Evolutionary conservation across 2,888 invertebrate genomes (phyloP).

Genomic region (Drosophila seclusa): DNA sequence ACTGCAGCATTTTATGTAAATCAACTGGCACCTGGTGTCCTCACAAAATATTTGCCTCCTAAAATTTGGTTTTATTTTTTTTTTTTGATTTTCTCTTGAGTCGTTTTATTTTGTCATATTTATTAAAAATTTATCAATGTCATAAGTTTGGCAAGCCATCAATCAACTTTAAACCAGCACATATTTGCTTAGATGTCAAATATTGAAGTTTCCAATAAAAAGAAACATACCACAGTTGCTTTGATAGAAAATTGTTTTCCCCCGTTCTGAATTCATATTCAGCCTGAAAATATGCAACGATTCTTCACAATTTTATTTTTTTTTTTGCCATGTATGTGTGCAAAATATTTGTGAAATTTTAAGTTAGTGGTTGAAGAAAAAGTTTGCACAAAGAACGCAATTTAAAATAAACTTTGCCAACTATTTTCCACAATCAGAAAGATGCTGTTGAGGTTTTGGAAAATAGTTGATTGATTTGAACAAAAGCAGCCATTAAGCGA

Average conservation of each 20-base stretch:
- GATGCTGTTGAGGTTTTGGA: neutral
- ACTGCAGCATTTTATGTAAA: conserved; percentile 75
- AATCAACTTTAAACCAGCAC: conserved; percentile 44
- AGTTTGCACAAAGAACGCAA: neutral
- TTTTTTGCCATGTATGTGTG: too few species aligned
- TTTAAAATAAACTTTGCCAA: too few species aligned
- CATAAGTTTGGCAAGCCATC: conserved; percentile 60
- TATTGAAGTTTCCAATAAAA: neutral
- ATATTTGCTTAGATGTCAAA: conserved; percentile 21
- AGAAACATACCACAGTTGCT: neutral
- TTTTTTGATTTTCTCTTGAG: neutral
- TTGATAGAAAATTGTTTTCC: neutral
- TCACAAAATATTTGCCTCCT: conserved; percentile 36
- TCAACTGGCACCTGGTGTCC: conserved; percentile 67
- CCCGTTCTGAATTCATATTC: neutral
- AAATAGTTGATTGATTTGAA: neutral
- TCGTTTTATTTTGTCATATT: conserved; percentile 50
- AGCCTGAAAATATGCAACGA: conserved; percentile 2
- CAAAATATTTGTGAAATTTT: neutral
- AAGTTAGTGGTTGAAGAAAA: neutral
- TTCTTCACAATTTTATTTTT: neutral
- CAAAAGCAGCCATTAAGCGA: neutral
- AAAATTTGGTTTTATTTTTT: neutral
- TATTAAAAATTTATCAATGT: conserved; percentile 80
- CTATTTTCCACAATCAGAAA: too few species aligned